phyloP scores from a whole-genome alignment of 2,113 vertebrate genomes.

The Oophaga pumilio region DNA sequence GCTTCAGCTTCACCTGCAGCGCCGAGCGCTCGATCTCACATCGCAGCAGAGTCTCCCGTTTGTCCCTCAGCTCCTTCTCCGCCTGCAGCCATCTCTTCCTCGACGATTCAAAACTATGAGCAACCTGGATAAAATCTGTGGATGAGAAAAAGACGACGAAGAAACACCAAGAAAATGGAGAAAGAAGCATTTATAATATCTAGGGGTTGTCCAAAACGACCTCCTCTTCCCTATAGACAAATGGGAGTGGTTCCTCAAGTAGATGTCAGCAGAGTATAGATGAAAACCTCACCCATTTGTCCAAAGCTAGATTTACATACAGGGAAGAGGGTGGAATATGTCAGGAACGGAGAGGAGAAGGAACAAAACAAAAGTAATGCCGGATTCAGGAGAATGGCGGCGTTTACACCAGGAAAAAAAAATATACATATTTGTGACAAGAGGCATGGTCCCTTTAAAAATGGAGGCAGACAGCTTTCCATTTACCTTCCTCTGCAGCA shows the following conservation, averaged over 20 bases:
- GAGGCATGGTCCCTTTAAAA: not conserved
- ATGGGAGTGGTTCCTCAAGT: too few species aligned
- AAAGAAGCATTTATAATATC: not conserved
- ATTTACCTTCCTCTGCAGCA: constrained; percentile 63
- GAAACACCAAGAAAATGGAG: not conserved
- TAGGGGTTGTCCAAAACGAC: too few species aligned
- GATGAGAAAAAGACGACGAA: not conserved
- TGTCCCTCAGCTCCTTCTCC: constrained; percentile 73
- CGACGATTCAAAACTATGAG: constrained; percentile 68
- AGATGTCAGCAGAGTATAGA: too few species aligned
- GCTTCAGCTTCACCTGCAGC: constrained; percentile 82
- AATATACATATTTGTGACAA: too few species aligned
- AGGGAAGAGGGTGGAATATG: too few species aligned
- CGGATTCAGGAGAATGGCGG: too few species aligned
- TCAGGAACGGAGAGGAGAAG: too few species aligned
- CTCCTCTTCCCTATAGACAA: too few species aligned
- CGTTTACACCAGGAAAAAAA: too few species aligned
- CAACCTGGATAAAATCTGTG: constrained; percentile 70
- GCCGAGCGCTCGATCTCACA: constrained; percentile 75
- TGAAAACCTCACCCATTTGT: too few species aligned
- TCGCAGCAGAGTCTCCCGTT: constrained; percentile 75
- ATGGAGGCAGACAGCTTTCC: not conserved
- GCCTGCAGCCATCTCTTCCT: constrained; percentile 73
- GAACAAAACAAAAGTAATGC: too few species aligned
- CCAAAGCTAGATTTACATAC: too few species aligned